These are phyloP conservation scores for Scaptomyza caliginosa DNA, from an alignment of 2,888 invertebrate genomes.

Conservation along the genomic window DNA sequence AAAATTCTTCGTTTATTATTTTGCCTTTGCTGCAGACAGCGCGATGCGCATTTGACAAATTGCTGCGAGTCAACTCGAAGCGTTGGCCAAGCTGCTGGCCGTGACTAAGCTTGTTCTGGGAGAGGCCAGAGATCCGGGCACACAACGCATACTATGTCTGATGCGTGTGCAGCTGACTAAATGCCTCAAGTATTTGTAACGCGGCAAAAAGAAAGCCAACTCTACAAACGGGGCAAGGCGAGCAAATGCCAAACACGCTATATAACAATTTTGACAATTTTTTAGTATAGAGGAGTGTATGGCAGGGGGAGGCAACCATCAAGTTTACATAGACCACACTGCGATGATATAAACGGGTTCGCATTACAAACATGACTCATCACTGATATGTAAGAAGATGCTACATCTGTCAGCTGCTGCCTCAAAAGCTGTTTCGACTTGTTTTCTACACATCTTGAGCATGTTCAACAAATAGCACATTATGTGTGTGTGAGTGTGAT, in stretches of 20 bases:
- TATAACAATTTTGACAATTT: constrained; percentile 77
- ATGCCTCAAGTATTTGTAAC: constrained; percentile 69
- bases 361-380: constrained; percentile 67
- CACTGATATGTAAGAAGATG: constrained; percentile 39
- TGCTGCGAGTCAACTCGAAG: constrained; percentile 36
- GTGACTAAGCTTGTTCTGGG: constrained; percentile 71
- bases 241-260: constrained; percentile 60
- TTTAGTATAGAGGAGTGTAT: not conserved
- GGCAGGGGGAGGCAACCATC: constrained; percentile 26
- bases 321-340: constrained; percentile 39
- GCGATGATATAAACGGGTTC: constrained; percentile 62
- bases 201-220: constrained; percentile 60
- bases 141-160: constrained; percentile 22
- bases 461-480: constrained; percentile 23
- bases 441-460: constrained; percentile 29
- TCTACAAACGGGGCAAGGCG: constrained; percentile 9
- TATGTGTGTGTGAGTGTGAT: not conserved
- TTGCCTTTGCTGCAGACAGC: constrained; percentile 35
- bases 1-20: constrained; percentile 55
- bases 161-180: constrained; percentile 64
- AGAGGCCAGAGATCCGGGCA: constrained; percentile 29
- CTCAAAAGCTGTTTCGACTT: constrained; percentile 39
- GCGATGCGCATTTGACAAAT: constrained; percentile 70
- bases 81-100: constrained; percentile 32
- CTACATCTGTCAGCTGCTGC: constrained; percentile 34